Percentiles rank a stretch among this genome's conserved stretches.
phyloP scores from a whole-genome alignment of 1,140 invertebrate genomes.

The Coptotermes formosanus region DNA sequence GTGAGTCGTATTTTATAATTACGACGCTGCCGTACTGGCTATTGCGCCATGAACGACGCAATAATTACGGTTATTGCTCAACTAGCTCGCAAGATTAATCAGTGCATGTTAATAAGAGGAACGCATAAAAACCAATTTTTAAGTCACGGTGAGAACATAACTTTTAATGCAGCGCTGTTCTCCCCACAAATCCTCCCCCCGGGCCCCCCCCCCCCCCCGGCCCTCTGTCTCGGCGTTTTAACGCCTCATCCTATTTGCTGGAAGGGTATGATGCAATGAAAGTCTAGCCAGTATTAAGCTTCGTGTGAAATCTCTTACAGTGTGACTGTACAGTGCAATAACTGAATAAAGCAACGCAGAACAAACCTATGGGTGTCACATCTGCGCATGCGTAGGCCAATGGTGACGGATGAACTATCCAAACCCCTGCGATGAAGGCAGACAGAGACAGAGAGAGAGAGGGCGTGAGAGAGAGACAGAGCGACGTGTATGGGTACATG shows the following conservation, averaged over 20 bases:
- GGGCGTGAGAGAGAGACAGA: no score
- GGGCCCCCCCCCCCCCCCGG: not conserved
- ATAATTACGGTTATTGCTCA: not conserved
- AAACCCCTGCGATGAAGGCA: no score
- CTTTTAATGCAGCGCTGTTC: not conserved
- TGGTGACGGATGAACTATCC: no score
- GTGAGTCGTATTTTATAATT: not conserved
- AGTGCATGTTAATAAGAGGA: not conserved
- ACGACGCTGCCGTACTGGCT: not conserved
- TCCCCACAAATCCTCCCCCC: not conserved
- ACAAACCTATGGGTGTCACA: no score
- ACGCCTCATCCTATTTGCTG: not conserved
- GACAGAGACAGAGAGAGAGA: no score
- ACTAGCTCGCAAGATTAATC: not conserved
- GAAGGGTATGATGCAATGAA: not conserved
- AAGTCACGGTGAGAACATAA: not conserved
- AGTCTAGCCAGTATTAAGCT: not conserved
- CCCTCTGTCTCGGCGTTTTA: not conserved
- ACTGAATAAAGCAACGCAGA: no score
- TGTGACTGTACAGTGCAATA: not conserved
- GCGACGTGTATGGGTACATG: no score
- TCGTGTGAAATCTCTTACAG: not conserved
- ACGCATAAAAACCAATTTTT: slow-evolving; percentile 15
- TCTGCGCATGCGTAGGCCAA: no score
- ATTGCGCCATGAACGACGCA: not conserved